Conservation (phyloP, 2,113 vertebrate genomes). For the Genyomyrus donnyi region DNA sequence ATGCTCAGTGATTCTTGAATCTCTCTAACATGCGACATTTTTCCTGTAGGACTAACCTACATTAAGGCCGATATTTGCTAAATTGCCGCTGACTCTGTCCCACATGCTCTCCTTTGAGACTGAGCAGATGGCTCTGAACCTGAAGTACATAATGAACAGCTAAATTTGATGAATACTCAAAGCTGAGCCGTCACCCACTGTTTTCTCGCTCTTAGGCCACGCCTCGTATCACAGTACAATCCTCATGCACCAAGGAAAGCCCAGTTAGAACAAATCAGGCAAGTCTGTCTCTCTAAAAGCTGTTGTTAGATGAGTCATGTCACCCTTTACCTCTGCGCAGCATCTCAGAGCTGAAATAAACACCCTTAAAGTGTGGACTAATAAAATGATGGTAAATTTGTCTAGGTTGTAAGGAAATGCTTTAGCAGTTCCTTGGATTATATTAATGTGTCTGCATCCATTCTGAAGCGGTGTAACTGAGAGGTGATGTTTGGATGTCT, state of each 20-base stretch:
- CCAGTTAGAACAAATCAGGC: constrained; percentile 40
- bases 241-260: constrained; percentile 54
- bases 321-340: not conserved
- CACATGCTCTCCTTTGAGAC: not conserved
- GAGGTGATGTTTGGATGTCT: not conserved
- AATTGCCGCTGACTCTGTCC: not conserved
- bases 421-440: not conserved
- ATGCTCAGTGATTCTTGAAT: not conserved
- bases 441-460: not conserved
- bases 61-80: not conserved
- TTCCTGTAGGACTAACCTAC: not conserved
- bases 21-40: not conserved
- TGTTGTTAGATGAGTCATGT: not conserved
- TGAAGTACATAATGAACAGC: not conserved
- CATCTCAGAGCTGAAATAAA: not conserved
- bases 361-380: not conserved
- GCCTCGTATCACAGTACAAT: constrained; percentile 59
- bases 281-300: constrained; percentile 25
- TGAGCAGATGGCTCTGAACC: not conserved
- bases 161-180: not conserved
- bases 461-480: not conserved
- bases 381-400: not conserved
- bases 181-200: not conserved
- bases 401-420: not conserved
- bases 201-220: constrained; percentile 36